Evolutionary conservation across 2,888 invertebrate genomes (phyloP).

Genomic region (Coronaproctus castanopsis): DNA sequence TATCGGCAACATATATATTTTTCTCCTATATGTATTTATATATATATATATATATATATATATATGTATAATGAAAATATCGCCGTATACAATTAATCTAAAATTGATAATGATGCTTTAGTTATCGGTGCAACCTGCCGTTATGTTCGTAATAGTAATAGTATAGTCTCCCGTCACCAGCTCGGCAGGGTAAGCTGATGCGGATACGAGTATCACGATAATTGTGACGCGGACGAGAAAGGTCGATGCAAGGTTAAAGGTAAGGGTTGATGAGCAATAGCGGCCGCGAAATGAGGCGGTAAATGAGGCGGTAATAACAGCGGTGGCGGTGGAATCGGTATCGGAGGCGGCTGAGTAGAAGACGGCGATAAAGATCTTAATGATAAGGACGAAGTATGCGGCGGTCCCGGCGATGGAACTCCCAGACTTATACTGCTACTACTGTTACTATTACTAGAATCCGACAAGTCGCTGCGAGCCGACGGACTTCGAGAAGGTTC

Average conservation of each 20-base stretch:
- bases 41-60: no score
- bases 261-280: constrained; percentile 8
- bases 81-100: no score
- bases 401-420: constrained; percentile 21
- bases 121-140: no score
- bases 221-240: constrained; percentile 20
- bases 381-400: constrained; percentile 13
- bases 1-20: no score
- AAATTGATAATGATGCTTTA: no score
- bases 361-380: constrained; percentile 7
- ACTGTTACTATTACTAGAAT: no score
- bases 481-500: constrained; percentile 18
- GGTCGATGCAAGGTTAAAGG: constrained; percentile 21
- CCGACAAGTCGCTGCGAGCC: constrained; percentile 21
- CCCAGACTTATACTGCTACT: constrained; percentile 22
- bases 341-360: constrained; percentile 7
- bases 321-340: constrained; percentile 3
- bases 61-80: no score
- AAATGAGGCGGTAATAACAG: constrained; percentile 19
- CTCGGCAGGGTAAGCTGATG: constrained; percentile 18
- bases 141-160: no score
- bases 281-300: not conserved
- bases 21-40: no score
- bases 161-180: no score
- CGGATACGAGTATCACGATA: constrained; percentile 22